A percentile compares a stretch with the other conserved stretches of the same genome.
These are phyloP conservation scores for Syrrhaptes paradoxus DNA, from an alignment of 2,113 vertebrate species.

Conservation along the genomic window DNA sequence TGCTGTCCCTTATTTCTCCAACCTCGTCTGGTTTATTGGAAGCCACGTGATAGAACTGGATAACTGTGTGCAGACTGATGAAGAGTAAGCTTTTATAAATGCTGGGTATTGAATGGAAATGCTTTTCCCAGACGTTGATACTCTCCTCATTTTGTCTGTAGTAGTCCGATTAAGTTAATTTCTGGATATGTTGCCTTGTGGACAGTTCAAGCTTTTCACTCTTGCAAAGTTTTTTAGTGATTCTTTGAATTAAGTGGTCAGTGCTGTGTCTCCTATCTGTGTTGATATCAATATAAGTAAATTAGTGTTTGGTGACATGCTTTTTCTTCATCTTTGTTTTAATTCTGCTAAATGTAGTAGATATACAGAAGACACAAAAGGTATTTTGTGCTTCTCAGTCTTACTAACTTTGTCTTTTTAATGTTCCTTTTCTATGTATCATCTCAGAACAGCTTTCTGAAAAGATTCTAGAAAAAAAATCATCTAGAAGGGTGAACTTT, in stretches of 20 bases:
- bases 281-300: neutral
- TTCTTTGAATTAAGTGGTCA: neutral
- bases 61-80: constrained; percentile 96
- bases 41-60: constrained; percentile 98
- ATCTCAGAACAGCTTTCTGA: neutral
- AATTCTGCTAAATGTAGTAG: neutral
- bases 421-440: neutral
- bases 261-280: neutral
- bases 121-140: neutral
- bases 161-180: neutral
- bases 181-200: neutral
- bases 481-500: neutral
- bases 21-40: constrained; percentile 98
- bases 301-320: neutral
- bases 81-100: constrained; percentile 86
- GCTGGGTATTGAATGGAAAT: neutral
- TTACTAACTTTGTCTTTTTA: neutral
- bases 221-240: neutral
- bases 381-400: neutral
- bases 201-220: neutral
- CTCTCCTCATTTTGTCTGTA: neutral
- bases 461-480: neutral
- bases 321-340: neutral
- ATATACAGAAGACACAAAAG: neutral
- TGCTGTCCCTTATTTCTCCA: constrained; percentile 97